Base-by-base conservation (phyloP, 2,888 invertebrate genomes). In the Chymomyza procnemis region DNA sequence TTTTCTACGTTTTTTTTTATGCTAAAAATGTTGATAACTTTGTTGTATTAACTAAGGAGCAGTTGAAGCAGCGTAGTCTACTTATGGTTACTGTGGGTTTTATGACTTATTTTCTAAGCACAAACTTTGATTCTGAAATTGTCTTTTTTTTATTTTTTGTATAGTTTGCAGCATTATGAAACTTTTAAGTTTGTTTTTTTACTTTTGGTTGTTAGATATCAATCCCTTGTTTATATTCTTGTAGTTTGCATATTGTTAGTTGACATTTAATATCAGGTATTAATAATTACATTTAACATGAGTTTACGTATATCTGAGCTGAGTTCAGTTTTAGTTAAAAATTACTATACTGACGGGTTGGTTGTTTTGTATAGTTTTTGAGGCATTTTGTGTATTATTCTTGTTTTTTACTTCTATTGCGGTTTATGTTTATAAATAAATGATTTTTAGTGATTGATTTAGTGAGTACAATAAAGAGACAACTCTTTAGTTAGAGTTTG, bases 301-400 rank as follows among this genome's bases (percentile, higher is more conserved):
- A 64, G 64, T 70, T 81, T 79, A 80, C 83, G 80, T 79, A 75
- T 74, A 74, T 84, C 26, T 74, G 60, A 19, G 46, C 41, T 58
- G 47, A 47, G 46, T 63, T 54, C 67, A 56, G 55, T n/a, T 30
- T 21, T 18, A 22, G 19, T 52, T 77, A 80, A 73, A 71, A 77
- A 64, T 71, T 75, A 18, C 55, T 56, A 60, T 68, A 78, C 18
- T 58, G 18, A 22, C 22, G 47, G 58, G 14, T 65, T 26, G 9
- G 8, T 26, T 6, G 57, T 52, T 66, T 66, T 50, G 69, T 73
- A 68, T 73, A 67, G 75, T 80, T 64, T 70, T 75, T 84, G 78
- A 84, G 81, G 81, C 84, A 84, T 81, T 81, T 79, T 19, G 81
- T 81, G 81, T 81, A 84, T 71, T 70, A 66, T 75, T 83, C 71